Conservation (phyloP, 2,888 invertebrate species). For the Syrphus vitripennis region DNA sequence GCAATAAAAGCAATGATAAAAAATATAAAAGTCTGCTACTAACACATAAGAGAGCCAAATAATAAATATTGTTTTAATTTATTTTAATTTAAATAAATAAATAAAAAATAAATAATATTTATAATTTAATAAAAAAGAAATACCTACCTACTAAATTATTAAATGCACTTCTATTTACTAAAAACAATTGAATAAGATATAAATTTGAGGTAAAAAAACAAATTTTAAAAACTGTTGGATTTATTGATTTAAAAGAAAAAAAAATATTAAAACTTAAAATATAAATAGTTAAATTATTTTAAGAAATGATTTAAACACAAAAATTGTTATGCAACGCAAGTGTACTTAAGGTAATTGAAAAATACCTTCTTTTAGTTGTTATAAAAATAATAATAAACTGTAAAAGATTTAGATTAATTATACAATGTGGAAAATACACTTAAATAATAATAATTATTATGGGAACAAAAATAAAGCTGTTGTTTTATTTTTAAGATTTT, state of each 20-base stretch:
- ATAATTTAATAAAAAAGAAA: not conserved
- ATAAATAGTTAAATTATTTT: conserved; percentile 4
- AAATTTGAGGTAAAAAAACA: not conserved
- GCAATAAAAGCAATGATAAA: conserved; percentile 17
- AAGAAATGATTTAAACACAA: not conserved
- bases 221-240: conserved; percentile 27
- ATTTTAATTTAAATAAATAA: conserved; percentile 29
- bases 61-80: conserved; percentile 53
- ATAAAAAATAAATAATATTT: conserved; percentile 4
- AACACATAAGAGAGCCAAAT: conserved; percentile 65
- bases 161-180: not conserved
- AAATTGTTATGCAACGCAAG: conserved; percentile 56
- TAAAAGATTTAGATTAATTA: conserved; percentile 65
- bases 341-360: conserved; percentile 68
- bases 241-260: not conserved
- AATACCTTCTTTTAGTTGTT: conserved; percentile 55
- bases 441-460: conserved; percentile 40
- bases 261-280: not conserved
- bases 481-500: not conserved
- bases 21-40: conserved; percentile 57
- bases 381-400: conserved; percentile 21
- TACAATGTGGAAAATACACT: conserved; percentile 49
- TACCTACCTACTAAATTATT: not conserved
- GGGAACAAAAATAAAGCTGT: conserved; percentile 32
- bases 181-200: no score